phyloP scores from a whole-genome alignment of 2,797 vertebrate species.

The Macropodus opercularis region DNA sequence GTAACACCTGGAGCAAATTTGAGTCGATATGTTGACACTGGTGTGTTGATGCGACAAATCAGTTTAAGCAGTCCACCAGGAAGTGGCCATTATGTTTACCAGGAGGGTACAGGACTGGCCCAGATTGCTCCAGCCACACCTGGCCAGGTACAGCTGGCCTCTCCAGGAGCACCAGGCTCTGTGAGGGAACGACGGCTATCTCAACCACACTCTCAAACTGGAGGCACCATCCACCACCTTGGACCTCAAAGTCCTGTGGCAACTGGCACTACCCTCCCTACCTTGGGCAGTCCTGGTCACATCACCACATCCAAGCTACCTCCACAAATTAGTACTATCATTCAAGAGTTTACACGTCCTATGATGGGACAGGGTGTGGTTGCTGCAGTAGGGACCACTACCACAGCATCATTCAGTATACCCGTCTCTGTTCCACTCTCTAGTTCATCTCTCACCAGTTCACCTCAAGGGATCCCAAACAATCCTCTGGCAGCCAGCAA shows the following conservation, averaged over 20 bases:
- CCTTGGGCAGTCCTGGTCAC: conserved; percentile 89
- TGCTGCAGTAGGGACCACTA: conserved; percentile 82
- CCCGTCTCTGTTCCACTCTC: conserved; percentile 88
- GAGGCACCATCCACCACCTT: conserved; percentile 95
- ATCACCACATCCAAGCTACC: conserved; percentile 95
- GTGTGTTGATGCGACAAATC: conserved; percentile 93
- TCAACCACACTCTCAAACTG: conserved; percentile 93
- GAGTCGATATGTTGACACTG: conserved; percentile 90
- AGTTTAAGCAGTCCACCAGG: conserved; percentile 88
- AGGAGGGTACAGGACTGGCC: conserved; percentile 88
- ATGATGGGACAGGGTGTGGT: conserved; percentile 85
- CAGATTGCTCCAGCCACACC: conserved; percentile 87
- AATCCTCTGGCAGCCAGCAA: conserved; percentile 83
- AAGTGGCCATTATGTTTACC: conserved; percentile 92
- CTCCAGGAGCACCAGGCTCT: conserved; percentile 81
- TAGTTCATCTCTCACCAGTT: conserved; percentile 88
- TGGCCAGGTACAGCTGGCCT: conserved; percentile 87
- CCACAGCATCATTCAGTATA: conserved; percentile 85
- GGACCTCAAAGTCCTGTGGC: conserved; percentile 94
- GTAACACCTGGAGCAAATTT: conserved; percentile 84
- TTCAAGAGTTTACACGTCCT: conserved; percentile 93
- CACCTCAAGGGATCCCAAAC: conserved; percentile 84
- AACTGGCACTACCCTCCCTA: conserved; percentile 82
- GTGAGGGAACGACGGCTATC: conserved; percentile 92
- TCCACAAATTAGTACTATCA: conserved; percentile 98